These are phyloP conservation scores for Lutra lutra DNA, from an alignment of 2,797 vertebrate species.

Conservation along the genomic window DNA sequence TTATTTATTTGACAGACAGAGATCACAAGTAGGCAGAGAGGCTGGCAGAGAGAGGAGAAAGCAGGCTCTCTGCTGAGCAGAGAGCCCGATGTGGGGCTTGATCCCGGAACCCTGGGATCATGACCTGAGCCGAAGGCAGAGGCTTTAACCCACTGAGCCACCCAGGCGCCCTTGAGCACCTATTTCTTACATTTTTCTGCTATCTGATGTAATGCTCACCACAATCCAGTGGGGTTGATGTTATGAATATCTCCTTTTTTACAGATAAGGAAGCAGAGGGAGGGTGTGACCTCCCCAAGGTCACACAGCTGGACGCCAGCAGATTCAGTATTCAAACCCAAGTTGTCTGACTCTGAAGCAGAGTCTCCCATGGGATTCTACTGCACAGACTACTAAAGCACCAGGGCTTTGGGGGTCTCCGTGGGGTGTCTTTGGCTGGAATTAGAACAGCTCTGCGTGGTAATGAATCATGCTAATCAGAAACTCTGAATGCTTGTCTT, in stretches of 20 bases:
- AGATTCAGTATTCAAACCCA: slow-evolving; percentile 32
- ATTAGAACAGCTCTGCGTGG: slow-evolving; percentile 12
- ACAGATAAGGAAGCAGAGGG: slow-evolving; percentile 13
- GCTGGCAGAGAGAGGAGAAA: too few relatives aligned
- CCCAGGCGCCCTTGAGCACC: background rate
- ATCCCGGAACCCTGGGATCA: too few relatives aligned
- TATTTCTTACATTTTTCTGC: slow-evolving; percentile 18
- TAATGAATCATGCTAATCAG: slow-evolving; percentile 61
- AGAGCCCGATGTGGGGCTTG: accelerated
- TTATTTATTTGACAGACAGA: too few relatives aligned
- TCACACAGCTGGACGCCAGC: slow-evolving; percentile 16
- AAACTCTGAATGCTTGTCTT: slow-evolving; percentile 61
- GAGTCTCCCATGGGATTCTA: background rate
- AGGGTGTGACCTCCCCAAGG: slow-evolving; percentile 31
- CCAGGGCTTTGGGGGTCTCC: background rate
- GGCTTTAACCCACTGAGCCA: too few relatives aligned
- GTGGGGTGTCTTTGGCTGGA: slow-evolving; percentile 32
- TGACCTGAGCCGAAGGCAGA: too few relatives aligned
- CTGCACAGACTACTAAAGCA: background rate
- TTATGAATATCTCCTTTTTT: slow-evolving; percentile 45
- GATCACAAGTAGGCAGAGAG: too few relatives aligned
- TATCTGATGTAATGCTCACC: background rate
- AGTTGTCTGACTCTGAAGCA: background rate
- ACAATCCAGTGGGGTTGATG: background rate
- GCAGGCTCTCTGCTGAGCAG: too few relatives aligned